phyloP scores from a whole-genome alignment of 2,888 invertebrate species.

The Xestia rhomboidea region DNA sequence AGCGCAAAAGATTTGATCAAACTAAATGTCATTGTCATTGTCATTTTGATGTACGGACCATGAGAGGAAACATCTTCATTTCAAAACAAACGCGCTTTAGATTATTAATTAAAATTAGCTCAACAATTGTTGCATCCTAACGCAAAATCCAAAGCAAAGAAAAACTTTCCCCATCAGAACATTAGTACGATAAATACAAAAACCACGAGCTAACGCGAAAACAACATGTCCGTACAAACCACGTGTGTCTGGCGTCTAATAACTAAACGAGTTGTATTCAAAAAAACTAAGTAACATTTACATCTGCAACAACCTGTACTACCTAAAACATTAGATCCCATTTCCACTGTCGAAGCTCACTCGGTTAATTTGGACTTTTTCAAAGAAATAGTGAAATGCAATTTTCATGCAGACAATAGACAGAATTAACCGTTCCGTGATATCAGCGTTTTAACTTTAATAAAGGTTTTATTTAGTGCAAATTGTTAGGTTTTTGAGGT shows the following conservation, averaged over 20 bases:
- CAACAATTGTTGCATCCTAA: constrained; percentile 34
- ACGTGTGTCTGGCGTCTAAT: constrained; percentile 48
- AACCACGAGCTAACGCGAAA: constrained; percentile 21
- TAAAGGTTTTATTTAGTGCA: constrained; percentile 65
- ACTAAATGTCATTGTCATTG: too few species aligned
- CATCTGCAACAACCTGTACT: constrained; percentile 47
- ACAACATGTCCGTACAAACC: constrained; percentile 29
- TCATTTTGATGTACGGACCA: too few species aligned
- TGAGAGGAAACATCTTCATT: background rate
- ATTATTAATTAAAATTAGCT: background rate
- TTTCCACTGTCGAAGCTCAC: constrained; percentile 46
- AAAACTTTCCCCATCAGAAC: constrained; percentile 23
- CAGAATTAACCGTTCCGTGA: constrained; percentile 72
- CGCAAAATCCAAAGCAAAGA: constrained; percentile 30
- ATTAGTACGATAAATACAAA: constrained; percentile 48
- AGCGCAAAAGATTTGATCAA: too few species aligned
- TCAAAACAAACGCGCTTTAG: background rate
- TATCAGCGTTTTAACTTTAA: constrained; percentile 67
- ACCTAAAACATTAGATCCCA: constrained; percentile 52
- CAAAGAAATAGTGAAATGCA: constrained; percentile 70
- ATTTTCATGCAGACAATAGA: constrained; percentile 76
- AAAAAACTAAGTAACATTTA: constrained; percentile 43
- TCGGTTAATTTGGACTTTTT: constrained; percentile 66
- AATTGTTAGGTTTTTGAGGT: constrained; percentile 60
- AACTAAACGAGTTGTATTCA: constrained; percentile 48